Evolutionary conservation across 1,140 invertebrate genomes (phyloP).

Genomic region (Drosophila willistoni): DNA sequence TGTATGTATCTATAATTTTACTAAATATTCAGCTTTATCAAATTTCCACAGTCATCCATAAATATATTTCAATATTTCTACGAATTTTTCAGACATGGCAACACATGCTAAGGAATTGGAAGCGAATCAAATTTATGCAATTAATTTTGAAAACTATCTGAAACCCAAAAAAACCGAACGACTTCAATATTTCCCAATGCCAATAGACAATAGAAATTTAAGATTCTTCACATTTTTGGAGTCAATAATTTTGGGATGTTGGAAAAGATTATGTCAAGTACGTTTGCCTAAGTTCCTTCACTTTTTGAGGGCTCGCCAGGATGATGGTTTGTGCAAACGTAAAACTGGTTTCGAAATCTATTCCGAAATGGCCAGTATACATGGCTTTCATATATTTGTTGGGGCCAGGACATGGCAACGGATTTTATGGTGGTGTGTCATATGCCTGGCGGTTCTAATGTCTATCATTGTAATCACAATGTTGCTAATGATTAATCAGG

Average conservation of each 20-base stretch:
- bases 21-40: no score
- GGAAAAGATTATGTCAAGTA: constrained; percentile 27
- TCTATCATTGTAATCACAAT: constrained; percentile 80
- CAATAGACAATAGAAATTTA: neutral
- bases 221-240: constrained; percentile 2
- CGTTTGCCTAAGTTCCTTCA: constrained; percentile 55
- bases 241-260: neutral
- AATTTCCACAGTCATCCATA: neutral
- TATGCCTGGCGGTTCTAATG: constrained; percentile 79
- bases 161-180: constrained; percentile 39
- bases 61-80: neutral
- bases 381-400: constrained; percentile 74
- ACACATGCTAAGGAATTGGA: neutral
- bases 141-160: constrained; percentile 65
- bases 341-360: constrained; percentile 82
- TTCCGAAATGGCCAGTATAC: constrained; percentile 83
- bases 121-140: constrained; percentile 37
- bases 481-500: constrained; percentile 79
- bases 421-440: constrained; percentile 83
- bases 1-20: no score
- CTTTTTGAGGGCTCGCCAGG: constrained; percentile 64
- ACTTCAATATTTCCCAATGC: constrained; percentile 46
- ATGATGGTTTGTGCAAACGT: constrained; percentile 67
- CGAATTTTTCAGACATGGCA: constrained; percentile 17
- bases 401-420: constrained; percentile 70